Evolutionary conservation across 2,113 vertebrate genomes (phyloP), one percentile per base, ranked within the genome.

Genomic region (Isichthys henryi): DNA sequence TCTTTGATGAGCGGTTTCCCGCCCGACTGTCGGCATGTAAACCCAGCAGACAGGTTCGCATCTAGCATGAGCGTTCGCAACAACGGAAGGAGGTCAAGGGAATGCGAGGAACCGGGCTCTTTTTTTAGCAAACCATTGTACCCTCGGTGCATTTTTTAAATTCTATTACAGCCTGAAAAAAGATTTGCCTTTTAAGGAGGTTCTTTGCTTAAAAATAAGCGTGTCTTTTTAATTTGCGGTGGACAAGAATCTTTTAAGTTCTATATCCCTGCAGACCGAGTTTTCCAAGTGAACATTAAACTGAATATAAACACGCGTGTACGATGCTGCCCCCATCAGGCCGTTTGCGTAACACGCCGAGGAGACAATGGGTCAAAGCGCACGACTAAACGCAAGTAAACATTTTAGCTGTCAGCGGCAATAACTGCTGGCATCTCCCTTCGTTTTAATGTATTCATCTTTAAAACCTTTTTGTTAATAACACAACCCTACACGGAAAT

Each of bases 241-340:
- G n/a, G n/a, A 10, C 23, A 86, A n/a, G 83, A 86, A 86, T 31
- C 45, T 86, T 70, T 46, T n/a, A 45, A 46, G 48, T 89, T 83
- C 53, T 31, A 85, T 15, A 84, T 43, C 21, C 50, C 88, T 23
- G 45, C 15, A 21, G 84, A 82, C 49, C 11, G 31, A 35, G 92
- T 90, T 90, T 80, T 88, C 89, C 85, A 90, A 88, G 88, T 90
- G 90, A 86, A 86, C 39, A 45, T 88, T 56, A 46, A 74, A 13
- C 48, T 48, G 89, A 31, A 89, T 92, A 89, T 93, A 94, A 93
- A 89, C 93, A 94, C 89, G 56, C 90, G 92, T 95, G 93, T 95
- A 46, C 94, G 94, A 95, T 96, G 94, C 95, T 95, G 96, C 95
- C 95, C 93, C 95, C 95, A 91, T 89, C 94, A 95, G 96, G 93